Conservation (phyloP, 1,140 invertebrate genomes). For the Delia radicum region DNA sequence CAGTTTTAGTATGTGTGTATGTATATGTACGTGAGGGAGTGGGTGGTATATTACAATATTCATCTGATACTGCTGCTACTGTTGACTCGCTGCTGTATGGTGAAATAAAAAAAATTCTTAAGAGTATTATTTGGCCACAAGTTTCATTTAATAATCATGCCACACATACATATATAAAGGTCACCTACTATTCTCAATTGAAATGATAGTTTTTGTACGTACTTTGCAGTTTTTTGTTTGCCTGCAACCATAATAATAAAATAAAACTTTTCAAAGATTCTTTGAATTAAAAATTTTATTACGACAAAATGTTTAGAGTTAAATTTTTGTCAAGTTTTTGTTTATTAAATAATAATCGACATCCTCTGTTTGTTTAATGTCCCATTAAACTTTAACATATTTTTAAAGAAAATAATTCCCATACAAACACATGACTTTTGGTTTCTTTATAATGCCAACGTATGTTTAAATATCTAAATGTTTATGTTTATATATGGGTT, state of each 20-base stretch:
- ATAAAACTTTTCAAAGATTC: no score
- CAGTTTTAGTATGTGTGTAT: neutral
- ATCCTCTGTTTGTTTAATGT: neutral
- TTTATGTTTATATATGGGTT: neutral
- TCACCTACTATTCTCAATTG: no score
- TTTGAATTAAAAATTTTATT: no score
- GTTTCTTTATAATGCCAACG: neutral
- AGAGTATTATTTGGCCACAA: conserved; percentile 19
- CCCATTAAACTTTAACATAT: neutral
- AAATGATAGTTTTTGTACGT: no score
- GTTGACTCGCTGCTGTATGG: no score
- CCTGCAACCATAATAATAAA: no score
- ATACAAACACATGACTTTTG: neutral
- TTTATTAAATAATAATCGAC: neutral
- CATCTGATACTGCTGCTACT: no score
- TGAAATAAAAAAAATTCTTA: conserved; percentile 9
- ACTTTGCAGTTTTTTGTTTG: no score
- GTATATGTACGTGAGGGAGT: neutral
- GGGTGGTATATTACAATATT: no score
- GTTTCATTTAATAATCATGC: conserved; percentile 22
- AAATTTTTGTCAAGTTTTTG: no score
- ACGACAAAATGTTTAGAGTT: no score
- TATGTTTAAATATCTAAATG: neutral
- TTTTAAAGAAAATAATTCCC: neutral
- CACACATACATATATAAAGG: neutral